Evolutionary conservation across 2,113 vertebrate genomes (phyloP).

Genomic region (Gavia stellata): DNA sequence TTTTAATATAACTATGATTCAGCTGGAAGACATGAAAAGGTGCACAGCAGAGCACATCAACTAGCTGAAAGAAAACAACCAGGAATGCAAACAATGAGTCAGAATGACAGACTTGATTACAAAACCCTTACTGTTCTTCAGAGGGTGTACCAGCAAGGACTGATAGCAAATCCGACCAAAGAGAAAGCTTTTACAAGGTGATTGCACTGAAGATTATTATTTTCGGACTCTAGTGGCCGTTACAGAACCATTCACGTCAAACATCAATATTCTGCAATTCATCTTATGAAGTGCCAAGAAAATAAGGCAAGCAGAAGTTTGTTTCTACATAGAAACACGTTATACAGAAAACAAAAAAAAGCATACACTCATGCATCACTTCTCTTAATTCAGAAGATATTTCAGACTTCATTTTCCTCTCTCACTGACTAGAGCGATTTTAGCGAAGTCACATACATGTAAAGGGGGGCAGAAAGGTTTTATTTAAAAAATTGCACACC

Average conservation of each 20-base stretch:
- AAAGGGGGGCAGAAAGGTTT: background rate
- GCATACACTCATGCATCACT: rapidly evolving
- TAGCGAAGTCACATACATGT: rapidly evolving
- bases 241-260: background rate
- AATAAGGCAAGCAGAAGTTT: background rate
- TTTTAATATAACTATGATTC: background rate
- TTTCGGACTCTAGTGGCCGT: background rate
- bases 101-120: background rate
- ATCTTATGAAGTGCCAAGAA: background rate
- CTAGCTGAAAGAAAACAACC: background rate
- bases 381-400: background rate
- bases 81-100: background rate
- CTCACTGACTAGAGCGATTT: background rate
- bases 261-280: background rate
- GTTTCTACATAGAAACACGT: rapidly evolving
- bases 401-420: background rate
- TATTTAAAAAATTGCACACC: background rate
- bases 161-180: background rate
- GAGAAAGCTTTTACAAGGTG: background rate
- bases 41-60: background rate
- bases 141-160: background rate
- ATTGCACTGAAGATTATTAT: background rate
- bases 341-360: background rate
- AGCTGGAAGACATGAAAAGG: background rate
- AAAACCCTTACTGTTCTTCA: background rate